Evolutionary conservation across 2,888 invertebrate species (phyloP).

Genomic region (Agrotis segetum): DNA sequence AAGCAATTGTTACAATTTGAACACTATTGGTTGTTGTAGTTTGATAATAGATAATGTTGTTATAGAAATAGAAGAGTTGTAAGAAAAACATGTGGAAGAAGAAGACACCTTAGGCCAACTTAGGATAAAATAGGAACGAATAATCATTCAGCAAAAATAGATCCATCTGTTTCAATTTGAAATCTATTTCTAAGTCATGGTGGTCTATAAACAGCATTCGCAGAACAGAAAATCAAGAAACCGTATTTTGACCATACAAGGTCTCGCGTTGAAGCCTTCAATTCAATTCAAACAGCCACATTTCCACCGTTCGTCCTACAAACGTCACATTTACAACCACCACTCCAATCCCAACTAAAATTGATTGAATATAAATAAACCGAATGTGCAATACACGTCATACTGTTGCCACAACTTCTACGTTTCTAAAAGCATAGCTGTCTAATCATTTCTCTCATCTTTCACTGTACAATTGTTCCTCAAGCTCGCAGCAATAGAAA

Average conservation of each 20-base stretch:
- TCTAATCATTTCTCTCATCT: constrained; percentile 86
- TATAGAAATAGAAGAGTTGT: too few species aligned
- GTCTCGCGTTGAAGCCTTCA: constrained; percentile 3
- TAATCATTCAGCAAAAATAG: too few species aligned
- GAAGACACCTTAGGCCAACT: too few species aligned
- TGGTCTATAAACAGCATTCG: not conserved
- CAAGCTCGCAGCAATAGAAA: constrained; percentile 62
- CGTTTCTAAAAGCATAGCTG: constrained; percentile 74
- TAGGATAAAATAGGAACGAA: too few species aligned
- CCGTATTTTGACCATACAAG: not conserved
- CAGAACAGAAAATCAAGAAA: not conserved
- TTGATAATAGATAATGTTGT: too few species aligned
- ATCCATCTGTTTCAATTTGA: too few species aligned
- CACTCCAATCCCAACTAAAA: constrained; percentile 37
- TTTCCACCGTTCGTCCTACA: constrained; percentile 22
- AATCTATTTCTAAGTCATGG: not conserved
- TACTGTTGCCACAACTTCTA: constrained; percentile 65
- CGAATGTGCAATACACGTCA: constrained; percentile 64
- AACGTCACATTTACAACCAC: constrained; percentile 22
- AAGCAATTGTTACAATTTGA: too few species aligned
- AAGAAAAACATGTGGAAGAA: too few species aligned
- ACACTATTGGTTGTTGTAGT: too few species aligned
- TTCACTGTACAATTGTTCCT: constrained; percentile 80
- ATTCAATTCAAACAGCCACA: constrained; percentile 8
- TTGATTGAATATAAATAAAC: constrained; percentile 65